Conservation (phyloP, 2,888 invertebrate species). For the Luperina nickerlii region DNA sequence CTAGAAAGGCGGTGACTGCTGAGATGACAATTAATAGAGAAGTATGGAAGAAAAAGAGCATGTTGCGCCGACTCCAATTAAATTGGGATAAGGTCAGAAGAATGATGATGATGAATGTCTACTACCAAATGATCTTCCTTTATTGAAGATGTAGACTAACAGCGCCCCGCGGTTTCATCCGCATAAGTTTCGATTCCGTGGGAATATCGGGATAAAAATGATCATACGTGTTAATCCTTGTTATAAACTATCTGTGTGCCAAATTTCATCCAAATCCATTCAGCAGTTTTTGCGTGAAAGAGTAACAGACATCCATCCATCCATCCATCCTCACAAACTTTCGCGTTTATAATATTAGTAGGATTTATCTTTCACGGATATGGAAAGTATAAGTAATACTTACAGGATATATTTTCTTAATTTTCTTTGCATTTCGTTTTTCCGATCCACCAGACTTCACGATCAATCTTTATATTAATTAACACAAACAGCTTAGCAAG, state of each 20-base stretch:
- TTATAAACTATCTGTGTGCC: too few relatives aligned
- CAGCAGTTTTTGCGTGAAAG: too few relatives aligned
- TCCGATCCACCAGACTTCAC: not conserved
- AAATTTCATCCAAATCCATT: too few relatives aligned
- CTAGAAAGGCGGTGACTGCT: not conserved
- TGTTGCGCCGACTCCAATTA: not conserved
- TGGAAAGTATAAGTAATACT: not conserved
- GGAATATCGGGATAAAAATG: too few relatives aligned
- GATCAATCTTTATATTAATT: not conserved
- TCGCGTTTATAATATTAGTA: too few relatives aligned
- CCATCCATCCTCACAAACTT: too few relatives aligned
- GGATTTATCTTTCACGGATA: not conserved
- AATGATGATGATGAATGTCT: not conserved
- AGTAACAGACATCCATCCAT: too few relatives aligned
- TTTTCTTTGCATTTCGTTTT: not conserved
- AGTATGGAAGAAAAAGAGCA: not conserved
- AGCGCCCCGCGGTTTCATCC: too few relatives aligned
- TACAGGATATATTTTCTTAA: not conserved
- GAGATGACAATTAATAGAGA: not conserved
- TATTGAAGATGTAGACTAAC: too few relatives aligned
- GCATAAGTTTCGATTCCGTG: too few relatives aligned
- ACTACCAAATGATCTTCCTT: not conserved
- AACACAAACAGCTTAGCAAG: constrained; percentile 15
- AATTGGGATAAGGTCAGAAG: too few relatives aligned
- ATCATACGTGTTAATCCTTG: too few relatives aligned